Evolutionary conservation across 1,140 invertebrate species (phyloP).

Genomic region (Pantala flavescens): DNA sequence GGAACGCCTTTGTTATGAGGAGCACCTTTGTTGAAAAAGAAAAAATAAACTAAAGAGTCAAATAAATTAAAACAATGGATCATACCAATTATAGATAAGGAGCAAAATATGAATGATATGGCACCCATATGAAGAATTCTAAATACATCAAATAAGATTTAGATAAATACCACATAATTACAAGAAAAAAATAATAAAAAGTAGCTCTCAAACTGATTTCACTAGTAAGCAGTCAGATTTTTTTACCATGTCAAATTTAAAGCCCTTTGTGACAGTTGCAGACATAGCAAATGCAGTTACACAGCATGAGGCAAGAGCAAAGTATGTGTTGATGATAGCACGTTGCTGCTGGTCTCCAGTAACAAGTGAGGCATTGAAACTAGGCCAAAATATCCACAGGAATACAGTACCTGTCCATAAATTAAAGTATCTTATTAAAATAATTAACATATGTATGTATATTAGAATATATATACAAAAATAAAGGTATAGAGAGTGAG

Average conservation of each 20-base stretch:
- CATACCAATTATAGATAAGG: too few relatives aligned
- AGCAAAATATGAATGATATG: too few relatives aligned
- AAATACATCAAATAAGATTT: too few relatives aligned
- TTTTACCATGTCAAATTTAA: constrained; percentile 72
- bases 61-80: too few relatives aligned
- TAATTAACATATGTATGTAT: background rate
- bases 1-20: too few relatives aligned
- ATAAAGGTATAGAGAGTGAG: background rate
- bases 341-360: constrained; percentile 63
- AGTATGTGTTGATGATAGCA: constrained; percentile 86
- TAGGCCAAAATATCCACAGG: constrained; percentile 94
- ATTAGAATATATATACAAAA: background rate
- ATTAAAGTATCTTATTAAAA: background rate
- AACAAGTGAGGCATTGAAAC: constrained; percentile 77
- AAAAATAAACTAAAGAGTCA: too few relatives aligned
- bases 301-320: constrained; percentile 72
- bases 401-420: constrained; percentile 67
- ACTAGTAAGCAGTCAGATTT: background rate
- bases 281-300: constrained; percentile 76
- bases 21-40: too few relatives aligned
- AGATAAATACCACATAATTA: too few relatives aligned
- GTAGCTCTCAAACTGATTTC: too few relatives aligned
- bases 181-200: too few relatives aligned
- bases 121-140: too few relatives aligned
- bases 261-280: constrained; percentile 59